These are phyloP conservation scores for Lordiphosa stackelbergi DNA, from an alignment of 1,140 invertebrate genomes.

Conservation along the genomic window DNA sequence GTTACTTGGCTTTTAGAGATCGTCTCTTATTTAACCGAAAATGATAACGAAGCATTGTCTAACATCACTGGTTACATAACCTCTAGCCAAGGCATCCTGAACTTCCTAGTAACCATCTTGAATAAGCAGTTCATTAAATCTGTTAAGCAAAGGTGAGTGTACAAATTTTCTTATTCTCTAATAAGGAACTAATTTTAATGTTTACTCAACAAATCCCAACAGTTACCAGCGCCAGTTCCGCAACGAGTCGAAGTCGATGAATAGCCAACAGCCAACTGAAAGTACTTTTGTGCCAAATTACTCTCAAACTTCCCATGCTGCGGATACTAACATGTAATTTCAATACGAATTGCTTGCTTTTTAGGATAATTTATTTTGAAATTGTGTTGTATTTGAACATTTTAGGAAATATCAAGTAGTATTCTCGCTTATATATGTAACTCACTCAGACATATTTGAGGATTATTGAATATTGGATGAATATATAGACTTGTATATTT, in stretches of 20 bases:
- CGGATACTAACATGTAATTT: no score
- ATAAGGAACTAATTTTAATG: no score
- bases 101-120: conserved; percentile 80
- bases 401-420: background rate
- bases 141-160: conserved; percentile 40
- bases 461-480: background rate
- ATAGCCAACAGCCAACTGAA: no score
- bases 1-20: conserved; percentile 84
- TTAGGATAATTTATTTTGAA: conserved; percentile 7
- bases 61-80: conserved; percentile 72
- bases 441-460: conserved; percentile 2
- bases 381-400: conserved; percentile 1
- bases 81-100: conserved; percentile 78
- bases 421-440: conserved; percentile 5
- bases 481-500: conserved; percentile 10
- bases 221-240: no score
- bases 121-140: conserved; percentile 24
- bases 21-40: conserved; percentile 51
- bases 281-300: no score
- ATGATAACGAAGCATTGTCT: conserved; percentile 59
- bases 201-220: no score
- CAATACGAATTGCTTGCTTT: no score
- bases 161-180: no score
- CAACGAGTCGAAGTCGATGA: no score
- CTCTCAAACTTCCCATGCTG: no score